Evolutionary conservation across 2,888 invertebrate species (phyloP).

Genomic region (Ceraclea dissimilis): DNA sequence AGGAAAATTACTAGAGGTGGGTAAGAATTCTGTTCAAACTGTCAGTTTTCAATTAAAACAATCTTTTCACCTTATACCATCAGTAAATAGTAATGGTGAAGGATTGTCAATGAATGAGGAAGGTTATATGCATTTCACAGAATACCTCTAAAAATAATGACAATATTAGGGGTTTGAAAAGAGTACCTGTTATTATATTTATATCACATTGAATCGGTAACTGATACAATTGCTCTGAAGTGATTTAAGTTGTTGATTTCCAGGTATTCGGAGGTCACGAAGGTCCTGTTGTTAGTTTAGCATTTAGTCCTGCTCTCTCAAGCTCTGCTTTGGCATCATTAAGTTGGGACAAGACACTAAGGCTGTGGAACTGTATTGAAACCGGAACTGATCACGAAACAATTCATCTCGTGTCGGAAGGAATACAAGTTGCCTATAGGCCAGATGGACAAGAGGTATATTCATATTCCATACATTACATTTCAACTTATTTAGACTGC

Average conservation of each 20-base stretch:
- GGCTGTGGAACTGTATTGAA: conserved; percentile 88
- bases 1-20: conserved; percentile 81
- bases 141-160: no score
- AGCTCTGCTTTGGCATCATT: conserved; percentile 76
- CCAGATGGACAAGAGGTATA: conserved; percentile 85
- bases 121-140: background rate
- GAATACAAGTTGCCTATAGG: conserved; percentile 73
- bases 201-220: no score
- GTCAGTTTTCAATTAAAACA: background rate
- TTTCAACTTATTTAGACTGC: background rate
- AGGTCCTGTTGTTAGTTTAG: conserved; percentile 78
- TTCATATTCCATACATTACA: no score
- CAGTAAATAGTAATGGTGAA: no score
- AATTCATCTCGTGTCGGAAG: conserved; percentile 70
- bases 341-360: conserved; percentile 92
- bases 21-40: conserved; percentile 19
- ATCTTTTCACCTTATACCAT: no score
- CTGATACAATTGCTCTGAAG: no score
- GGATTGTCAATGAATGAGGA: no score
- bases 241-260: no score
- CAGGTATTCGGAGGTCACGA: conserved; percentile 85
- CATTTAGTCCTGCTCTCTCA: conserved; percentile 66
- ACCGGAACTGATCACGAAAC: conserved; percentile 74
- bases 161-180: no score
- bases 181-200: no score